phyloP scores from a whole-genome alignment of 2,888 invertebrate genomes.

The Andrena trimmerana region DNA sequence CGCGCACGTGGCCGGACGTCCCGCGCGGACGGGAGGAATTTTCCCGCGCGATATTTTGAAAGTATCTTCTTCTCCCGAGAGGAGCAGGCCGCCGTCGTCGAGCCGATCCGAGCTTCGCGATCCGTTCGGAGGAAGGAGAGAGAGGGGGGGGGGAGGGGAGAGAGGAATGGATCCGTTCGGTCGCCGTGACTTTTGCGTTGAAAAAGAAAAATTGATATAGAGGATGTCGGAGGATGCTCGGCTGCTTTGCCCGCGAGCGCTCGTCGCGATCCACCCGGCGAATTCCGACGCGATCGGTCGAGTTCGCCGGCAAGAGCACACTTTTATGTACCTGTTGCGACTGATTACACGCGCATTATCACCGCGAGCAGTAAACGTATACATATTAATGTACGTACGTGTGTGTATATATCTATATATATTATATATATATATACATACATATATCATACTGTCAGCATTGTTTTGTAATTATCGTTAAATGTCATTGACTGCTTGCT shows the following conservation, averaged over 20 bases:
- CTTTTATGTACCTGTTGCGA: conserved; percentile 69
- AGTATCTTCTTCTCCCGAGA: conserved; percentile 37
- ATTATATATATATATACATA: conserved; percentile 50
- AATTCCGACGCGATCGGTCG: conserved; percentile 45
- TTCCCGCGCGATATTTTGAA: conserved; percentile 36
- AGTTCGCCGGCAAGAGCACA: conserved; percentile 40
- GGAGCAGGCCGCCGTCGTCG: conserved; percentile 30
- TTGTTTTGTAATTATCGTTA: conserved; percentile 71
- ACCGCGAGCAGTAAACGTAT: conserved; percentile 49
- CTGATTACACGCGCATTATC: conserved; percentile 61
- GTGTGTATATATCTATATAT: conserved; percentile 41
- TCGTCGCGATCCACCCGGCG: conserved; percentile 30
- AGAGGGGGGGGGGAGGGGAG: too few relatives aligned
- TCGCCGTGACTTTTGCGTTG: conserved; percentile 28
- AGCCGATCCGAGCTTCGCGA: conserved; percentile 27
- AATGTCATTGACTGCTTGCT: conserved; percentile 70
- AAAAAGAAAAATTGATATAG: neutral
- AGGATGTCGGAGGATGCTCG: neutral
- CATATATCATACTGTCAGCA: conserved; percentile 57
- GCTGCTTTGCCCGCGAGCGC: conserved; percentile 19
- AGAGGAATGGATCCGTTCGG: conserved; percentile 13
- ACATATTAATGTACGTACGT: conserved; percentile 53
- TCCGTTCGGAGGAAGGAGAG: neutral
- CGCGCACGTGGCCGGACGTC: conserved; percentile 15
- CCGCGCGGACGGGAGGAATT: conserved; percentile 16